A percentile compares a stretch with the other conserved stretches of the same genome.
phyloP scores from a whole-genome alignment of 2,888 invertebrate species.

The Pecten maximus region DNA sequence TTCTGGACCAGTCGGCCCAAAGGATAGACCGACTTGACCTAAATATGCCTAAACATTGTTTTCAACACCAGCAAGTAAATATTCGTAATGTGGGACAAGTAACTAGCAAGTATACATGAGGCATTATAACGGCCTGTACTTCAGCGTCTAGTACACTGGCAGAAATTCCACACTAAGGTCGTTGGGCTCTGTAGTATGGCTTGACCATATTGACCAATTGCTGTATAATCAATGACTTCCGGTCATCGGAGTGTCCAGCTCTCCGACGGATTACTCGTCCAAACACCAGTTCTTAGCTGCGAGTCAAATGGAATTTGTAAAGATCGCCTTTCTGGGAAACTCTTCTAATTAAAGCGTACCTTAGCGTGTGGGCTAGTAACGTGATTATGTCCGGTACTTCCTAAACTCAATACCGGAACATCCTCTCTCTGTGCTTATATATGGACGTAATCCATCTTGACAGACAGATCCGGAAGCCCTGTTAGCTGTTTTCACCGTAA shows the following conservation, averaged over 20 bases:
- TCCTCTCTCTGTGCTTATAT: slow-evolving; percentile 13
- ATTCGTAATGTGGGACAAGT: too few relatives aligned
- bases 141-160: background rate
- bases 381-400: background rate
- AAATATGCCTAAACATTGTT: too few relatives aligned
- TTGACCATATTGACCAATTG: slow-evolving; percentile 31
- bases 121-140: background rate
- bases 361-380: background rate
- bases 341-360: slow-evolving; percentile 26
- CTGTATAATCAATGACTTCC: slow-evolving; percentile 35
- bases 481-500: background rate
- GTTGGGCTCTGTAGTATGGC: background rate
- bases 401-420: slow-evolving; percentile 9
- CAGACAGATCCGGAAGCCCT: background rate
- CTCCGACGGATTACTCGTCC: slow-evolving; percentile 31
- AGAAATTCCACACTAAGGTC: background rate
- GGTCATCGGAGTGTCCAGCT: background rate
- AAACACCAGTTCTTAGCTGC: background rate
- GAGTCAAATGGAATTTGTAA: slow-evolving; percentile 35
- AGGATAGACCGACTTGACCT: too few relatives aligned
- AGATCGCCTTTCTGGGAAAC: slow-evolving; percentile 7
- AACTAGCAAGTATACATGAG: background rate
- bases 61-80: too few relatives aligned
- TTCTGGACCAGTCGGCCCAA: too few relatives aligned
- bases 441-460: background rate